Evolutionary conservation across 37 sponge, comb jelly and placozoan genomes (phyloP).

Genomic region (Spongia lamella): DNA sequence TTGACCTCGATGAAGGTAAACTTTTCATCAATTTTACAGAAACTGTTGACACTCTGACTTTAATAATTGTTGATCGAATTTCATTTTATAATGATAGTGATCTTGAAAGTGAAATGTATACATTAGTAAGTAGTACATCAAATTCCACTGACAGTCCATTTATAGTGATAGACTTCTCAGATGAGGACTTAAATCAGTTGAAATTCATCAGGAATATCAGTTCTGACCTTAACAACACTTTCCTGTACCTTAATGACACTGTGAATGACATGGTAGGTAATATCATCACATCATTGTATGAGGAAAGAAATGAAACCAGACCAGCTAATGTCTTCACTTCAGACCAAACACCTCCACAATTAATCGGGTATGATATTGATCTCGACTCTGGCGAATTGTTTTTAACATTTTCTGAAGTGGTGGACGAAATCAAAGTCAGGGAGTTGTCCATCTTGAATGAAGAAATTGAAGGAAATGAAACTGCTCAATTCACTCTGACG

Average conservation of each 20-base stretch:
- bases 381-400: constrained; percentile 61
- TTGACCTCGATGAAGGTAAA: constrained; percentile 63
- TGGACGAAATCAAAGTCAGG: constrained; percentile 46
- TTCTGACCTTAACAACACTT: constrained; percentile 33
- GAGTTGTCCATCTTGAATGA: constrained; percentile 49
- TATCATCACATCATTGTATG: constrained; percentile 57
- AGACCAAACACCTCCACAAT: constrained; percentile 55
- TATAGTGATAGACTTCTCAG: constrained; percentile 49
- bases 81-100: constrained; percentile 67
- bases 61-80: constrained; percentile 43
- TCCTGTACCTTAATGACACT: constrained; percentile 63
- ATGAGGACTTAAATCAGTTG: constrained; percentile 70
- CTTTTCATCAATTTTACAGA: constrained; percentile 73
- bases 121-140: constrained; percentile 56
- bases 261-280: constrained; percentile 85
- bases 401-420: constrained; percentile 87
- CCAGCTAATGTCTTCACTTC: constrained; percentile 49
- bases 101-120: constrained; percentile 50
- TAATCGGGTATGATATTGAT: constrained; percentile 72
- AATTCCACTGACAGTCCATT: constrained; percentile 59
- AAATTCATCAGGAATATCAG: constrained; percentile 78
- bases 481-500: constrained; percentile 28
- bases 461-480: constrained; percentile 32
- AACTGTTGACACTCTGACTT: constrained; percentile 67
- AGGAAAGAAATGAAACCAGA: constrained; percentile 56